These are phyloP conservation scores for Acronicta psi DNA, from an alignment of 2,888 invertebrate species.

Conservation along the genomic window DNA sequence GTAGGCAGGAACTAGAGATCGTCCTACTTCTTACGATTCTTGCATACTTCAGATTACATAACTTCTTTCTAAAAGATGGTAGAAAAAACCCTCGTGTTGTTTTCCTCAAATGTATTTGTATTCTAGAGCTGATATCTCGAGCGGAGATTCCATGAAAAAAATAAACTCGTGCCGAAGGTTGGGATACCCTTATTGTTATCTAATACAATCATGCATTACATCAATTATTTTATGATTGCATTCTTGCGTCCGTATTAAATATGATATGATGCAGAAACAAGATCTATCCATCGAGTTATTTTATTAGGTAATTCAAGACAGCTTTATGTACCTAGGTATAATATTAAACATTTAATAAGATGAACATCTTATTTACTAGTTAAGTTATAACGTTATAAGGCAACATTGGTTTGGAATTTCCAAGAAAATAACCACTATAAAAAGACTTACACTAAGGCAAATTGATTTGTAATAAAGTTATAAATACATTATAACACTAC, in stretches of 20 bases:
- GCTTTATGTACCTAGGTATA: too few relatives aligned
- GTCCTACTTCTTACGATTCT: too few relatives aligned
- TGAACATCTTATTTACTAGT: too few relatives aligned
- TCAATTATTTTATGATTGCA: neutral
- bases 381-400: too few relatives aligned
- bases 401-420: conserved; percentile 17
- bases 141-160: neutral
- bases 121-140: neutral
- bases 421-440: conserved; percentile 6
- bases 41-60: too few relatives aligned
- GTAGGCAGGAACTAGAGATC: too few relatives aligned
- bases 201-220: neutral
- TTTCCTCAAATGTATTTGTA: neutral
- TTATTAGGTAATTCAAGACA: too few relatives aligned
- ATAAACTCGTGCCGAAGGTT: neutral
- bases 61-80: neutral
- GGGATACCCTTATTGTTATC: neutral
- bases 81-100: neutral
- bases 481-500: conserved; percentile 6
- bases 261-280: too few relatives aligned
- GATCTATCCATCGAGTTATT: too few relatives aligned
- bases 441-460: neutral
- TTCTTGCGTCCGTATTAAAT: too few relatives aligned
- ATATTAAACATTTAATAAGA: too few relatives aligned
- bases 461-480: neutral